Evolutionary conservation across 1,140 invertebrate species (phyloP), one percentile per base, ranked within the genome.

Genomic region (Philaenus spumarius): DNA sequence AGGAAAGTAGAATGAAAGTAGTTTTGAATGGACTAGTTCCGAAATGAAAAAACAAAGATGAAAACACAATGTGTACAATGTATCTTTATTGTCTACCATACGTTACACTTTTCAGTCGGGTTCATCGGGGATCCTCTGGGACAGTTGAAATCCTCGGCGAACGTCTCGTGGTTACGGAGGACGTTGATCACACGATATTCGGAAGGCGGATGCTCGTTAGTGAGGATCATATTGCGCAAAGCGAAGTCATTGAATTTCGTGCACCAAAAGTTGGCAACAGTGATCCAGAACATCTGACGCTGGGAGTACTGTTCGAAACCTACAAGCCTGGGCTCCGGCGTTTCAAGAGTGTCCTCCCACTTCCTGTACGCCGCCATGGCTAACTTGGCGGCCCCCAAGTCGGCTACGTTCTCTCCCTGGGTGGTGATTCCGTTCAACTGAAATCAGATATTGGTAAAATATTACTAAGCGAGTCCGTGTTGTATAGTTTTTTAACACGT

Each of bases 161-260:
- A 97, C 54, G 93, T 86, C 45, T 83, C 77, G 75, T 90, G 86
- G 69, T 97, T 97, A 37, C 89, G 88, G n/a, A 96, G 73, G 0
- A 93, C 87, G 9, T 93, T 92, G 43, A 88, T 77, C 0, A 96
- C 89, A 24, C 92, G 83, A 76, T 86, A 93, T 53, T 82, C 77
- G 22, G 82, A 83, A 0, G 87, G 88, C 20, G 87, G 86, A 68
- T 91, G 86, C 2, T 37, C n/a, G 12, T 45, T 55, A 4, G 46
- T 51, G 7, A 23, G 17, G 20, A 53, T 4, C 3, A 2, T 5
- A 5, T 23, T 14, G 2, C 20, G 34, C 2, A 63, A 54, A 0
- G 34, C 20, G 17, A 35, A 30, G 11, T 53, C 39, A 24, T 59
- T 65, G 45, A 23, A 48, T 63, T 80, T 81, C 79, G 78, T 81